Base-by-base conservation (phyloP, 2,888 invertebrate species). In the Hyalella azteca region DNA sequence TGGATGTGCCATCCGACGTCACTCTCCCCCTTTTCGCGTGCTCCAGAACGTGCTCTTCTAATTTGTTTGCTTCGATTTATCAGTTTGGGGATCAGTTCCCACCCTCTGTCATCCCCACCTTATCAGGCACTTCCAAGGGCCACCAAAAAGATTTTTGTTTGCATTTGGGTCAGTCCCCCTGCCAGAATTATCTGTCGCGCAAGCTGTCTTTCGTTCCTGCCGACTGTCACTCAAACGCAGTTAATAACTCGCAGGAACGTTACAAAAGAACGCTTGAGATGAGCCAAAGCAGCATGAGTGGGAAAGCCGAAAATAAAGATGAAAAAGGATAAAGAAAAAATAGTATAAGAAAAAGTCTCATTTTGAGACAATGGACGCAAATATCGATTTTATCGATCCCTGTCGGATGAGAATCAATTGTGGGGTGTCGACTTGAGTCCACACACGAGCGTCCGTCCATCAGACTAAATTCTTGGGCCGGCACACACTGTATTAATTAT, bases 11-110 rank as follows among this genome's bases (percentile, higher is more conserved):
- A 54, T 54, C 29, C n/a, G 13, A 54, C 9, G 49, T 3, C 54
- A 54, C 22, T 4, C 26, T 29, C 29, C 66, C 66, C 66, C 66
- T 66, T 36, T 66, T 36, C 9, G 66, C 66, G 66, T 66, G 66
- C 66, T 66, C 36, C 36, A 32, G 66, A 36, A 66, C 66, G 66
- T 66, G 66, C 66, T 66, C 19, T 15, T 66, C 66, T 66, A 66
- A 66, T 66, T 66, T 66, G 66, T 66, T 66, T 66, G 66, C 36
- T 66, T 66, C 66, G 66, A 66, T 66, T 66, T 66, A 66, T 66
- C 66, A 66, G 66, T 66, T 66, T 29, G 66, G 66, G 66, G 29
- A 66, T 66, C 66, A 66, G 66, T 36, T 36, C 36, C 66, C 7
- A 32, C 66, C 66, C 66, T 66, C 66, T 29, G 66, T 36, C 29